These are phyloP conservation scores for Drosophila tristis DNA, from an alignment of 1,140 invertebrate genomes.

Conservation along the genomic window DNA sequence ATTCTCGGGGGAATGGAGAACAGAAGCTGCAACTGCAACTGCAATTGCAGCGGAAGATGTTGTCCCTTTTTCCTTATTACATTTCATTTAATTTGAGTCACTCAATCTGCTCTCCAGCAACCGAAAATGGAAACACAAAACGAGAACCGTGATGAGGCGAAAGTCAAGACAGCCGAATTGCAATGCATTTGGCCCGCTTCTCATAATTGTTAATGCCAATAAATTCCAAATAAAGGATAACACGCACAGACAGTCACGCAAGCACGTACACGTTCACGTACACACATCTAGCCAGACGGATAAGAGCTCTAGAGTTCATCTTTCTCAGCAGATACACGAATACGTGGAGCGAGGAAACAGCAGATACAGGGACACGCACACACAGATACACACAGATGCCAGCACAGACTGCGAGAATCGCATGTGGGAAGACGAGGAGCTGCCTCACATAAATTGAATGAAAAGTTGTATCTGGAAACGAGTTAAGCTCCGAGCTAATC, in stretches of 20 bases:
- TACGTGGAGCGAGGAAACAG: neutral
- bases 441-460: constrained; percentile 43
- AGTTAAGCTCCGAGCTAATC: constrained; percentile 53
- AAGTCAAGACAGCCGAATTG: constrained; percentile 9
- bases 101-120: constrained; percentile 8
- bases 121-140: constrained; percentile 34
- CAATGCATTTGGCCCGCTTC: constrained; percentile 35
- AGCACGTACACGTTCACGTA: constrained; percentile 1
- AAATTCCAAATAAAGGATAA: constrained; percentile 47
- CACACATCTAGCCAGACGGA: constrained; percentile 24
- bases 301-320: constrained; percentile 34
- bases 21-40: neutral
- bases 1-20: neutral
- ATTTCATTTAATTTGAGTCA: constrained; percentile 9
- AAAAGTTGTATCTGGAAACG: constrained; percentile 56
- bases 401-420: constrained; percentile 25
- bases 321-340: constrained; percentile 10
- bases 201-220: constrained; percentile 47
- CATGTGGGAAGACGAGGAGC: constrained; percentile 10
- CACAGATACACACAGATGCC: neutral
- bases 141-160: constrained; percentile 12
- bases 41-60: neutral
- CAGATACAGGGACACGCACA: neutral
- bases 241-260: constrained; percentile 24
- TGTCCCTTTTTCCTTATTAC: constrained; percentile 24